Conservation (phyloP, 1,140 invertebrate species). For the Megalonaias nervosa region DNA sequence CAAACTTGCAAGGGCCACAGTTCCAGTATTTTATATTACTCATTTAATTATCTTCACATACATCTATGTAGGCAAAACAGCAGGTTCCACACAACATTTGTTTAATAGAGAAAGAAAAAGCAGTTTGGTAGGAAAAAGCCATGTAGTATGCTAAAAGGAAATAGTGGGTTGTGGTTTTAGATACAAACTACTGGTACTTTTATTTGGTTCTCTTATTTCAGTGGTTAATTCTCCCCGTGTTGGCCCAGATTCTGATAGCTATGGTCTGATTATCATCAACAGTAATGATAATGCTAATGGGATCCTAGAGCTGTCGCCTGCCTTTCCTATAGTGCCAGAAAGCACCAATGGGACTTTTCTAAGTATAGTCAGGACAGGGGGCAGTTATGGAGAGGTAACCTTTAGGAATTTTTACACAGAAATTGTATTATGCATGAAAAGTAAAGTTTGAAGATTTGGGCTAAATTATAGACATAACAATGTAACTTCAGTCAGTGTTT, state of each 20-base stretch:
- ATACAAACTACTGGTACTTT: too few relatives aligned
- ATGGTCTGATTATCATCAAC: constrained; percentile 63
- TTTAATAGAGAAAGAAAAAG: too few relatives aligned
- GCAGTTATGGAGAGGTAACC: constrained; percentile 65
- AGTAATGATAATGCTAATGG: constrained; percentile 66
- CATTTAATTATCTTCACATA: too few relatives aligned
- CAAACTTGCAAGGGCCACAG: too few relatives aligned
- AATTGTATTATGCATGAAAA: too few relatives aligned
- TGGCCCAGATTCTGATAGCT: constrained; percentile 51
- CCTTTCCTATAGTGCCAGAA: constrained; percentile 51
- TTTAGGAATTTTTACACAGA: too few relatives aligned
- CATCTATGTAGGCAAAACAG: too few relatives aligned
- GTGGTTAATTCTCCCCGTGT: constrained; percentile 59
- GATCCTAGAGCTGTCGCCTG: constrained; percentile 55
- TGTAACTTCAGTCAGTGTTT: not conserved
- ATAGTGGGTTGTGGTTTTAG: too few relatives aligned
- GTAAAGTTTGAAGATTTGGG: not conserved
- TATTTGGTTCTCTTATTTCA: constrained; percentile 37
- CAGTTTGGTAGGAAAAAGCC: too few relatives aligned
- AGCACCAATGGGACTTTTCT: constrained; percentile 39
- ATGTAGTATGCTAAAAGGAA: too few relatives aligned
- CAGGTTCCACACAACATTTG: too few relatives aligned
- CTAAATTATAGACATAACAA: constrained; percentile 4
- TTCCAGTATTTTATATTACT: too few relatives aligned
- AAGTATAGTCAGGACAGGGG: constrained; percentile 56